Evolutionary conservation across 2,888 invertebrate species (phyloP).

Genomic region (Drosophila quinaria): DNA sequence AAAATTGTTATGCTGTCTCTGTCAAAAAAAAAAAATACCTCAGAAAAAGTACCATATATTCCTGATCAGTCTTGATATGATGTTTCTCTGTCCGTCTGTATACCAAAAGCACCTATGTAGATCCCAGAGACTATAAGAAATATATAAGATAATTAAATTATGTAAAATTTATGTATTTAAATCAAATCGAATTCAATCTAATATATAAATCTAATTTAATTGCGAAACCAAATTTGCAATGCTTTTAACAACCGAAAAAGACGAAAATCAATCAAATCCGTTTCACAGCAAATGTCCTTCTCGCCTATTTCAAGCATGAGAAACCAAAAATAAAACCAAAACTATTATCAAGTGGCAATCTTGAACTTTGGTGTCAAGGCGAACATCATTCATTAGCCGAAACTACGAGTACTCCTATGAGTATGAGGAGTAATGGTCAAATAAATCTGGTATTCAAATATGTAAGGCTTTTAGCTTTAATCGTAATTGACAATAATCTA

Average conservation of each 20-base stretch:
- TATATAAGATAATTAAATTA: no score
- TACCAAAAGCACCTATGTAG: no score
- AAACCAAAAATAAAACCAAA: slow-evolving; percentile 6
- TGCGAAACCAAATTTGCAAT: background rate
- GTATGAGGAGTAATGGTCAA: background rate
- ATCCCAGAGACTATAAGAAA: no score
- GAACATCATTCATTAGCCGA: slow-evolving; percentile 61
- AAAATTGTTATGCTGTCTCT: no score
- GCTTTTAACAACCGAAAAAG: background rate
- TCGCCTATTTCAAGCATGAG: background rate
- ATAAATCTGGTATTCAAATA: background rate
- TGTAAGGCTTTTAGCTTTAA: slow-evolving; percentile 48
- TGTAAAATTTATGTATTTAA: background rate
- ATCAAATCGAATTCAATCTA: background rate
- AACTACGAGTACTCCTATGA: background rate
- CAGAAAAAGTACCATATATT: no score
- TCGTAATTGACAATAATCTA: slow-evolving; percentile 64
- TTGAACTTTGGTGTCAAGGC: slow-evolving; percentile 53
- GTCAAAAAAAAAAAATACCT: no score
- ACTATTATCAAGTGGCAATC: slow-evolving; percentile 27
- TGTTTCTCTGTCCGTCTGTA: no score
- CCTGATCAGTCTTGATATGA: no score
- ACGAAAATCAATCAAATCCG: slow-evolving; percentile 15
- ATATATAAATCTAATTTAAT: slow-evolving; percentile 1
- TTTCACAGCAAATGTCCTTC: slow-evolving; percentile 21